phyloP scores from a whole-genome alignment of 2,888 invertebrate species.

The Mycalesis mineus region DNA sequence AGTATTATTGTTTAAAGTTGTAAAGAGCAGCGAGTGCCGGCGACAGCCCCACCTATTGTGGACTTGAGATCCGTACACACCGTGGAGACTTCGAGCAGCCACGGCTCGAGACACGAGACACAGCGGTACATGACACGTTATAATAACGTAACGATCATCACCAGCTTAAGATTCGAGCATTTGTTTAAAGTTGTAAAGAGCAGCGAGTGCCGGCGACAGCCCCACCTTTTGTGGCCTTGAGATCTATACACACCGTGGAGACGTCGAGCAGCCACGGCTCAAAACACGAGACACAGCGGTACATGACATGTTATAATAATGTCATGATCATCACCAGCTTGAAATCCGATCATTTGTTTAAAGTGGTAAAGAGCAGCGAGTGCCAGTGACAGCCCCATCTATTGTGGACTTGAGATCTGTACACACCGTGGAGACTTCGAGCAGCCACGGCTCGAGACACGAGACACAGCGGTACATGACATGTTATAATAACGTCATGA shows the following conservation, averaged over 20 bases:
- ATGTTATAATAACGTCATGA: neutral
- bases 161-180: conserved; percentile 32
- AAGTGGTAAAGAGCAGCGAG: conserved; percentile 38
- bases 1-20: conserved; percentile 40
- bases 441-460: conserved; percentile 1
- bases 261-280: conserved; percentile 13
- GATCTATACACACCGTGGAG: conserved; percentile 32
- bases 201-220: conserved; percentile 38
- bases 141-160: neutral
- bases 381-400: conserved; percentile 40
- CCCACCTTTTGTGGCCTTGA: conserved; percentile 40
- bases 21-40: conserved; percentile 37
- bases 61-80: conserved; percentile 33
- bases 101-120: conserved; percentile 3
- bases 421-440: conserved; percentile 30
- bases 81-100: conserved; percentile 27
- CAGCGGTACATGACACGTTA: neutral
- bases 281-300: conserved; percentile 2
- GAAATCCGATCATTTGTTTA: conserved; percentile 38
- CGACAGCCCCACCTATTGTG: conserved; percentile 43
- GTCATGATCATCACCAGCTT: neutral
- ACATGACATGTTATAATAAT: neutral
- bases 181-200: conserved; percentile 41
- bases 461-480: neutral
- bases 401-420: conserved; percentile 38